phyloP scores from a whole-genome alignment of 2,888 invertebrate genomes.

The Priocnemis perturbator region DNA sequence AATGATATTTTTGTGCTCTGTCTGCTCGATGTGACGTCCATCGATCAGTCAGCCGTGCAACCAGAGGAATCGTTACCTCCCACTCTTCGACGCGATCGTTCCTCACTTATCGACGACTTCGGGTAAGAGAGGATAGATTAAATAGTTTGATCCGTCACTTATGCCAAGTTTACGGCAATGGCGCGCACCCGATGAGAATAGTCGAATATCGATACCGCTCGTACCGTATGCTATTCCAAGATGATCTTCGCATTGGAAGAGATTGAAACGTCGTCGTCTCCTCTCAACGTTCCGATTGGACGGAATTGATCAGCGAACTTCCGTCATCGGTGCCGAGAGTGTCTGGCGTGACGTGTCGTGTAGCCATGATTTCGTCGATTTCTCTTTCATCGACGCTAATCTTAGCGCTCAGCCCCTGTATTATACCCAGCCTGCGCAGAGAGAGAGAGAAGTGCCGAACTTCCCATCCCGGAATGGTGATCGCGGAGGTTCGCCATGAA shows the following conservation, averaged over 20 bases:
- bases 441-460: conserved; percentile 25
- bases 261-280: background rate
- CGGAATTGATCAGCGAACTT: conserved; percentile 24
- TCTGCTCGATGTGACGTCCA: background rate
- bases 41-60: background rate
- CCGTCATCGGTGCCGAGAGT: background rate
- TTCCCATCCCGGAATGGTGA: conserved; percentile 41
- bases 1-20: conserved; percentile 22
- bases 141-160: no score
- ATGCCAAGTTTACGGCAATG: no score
- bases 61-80: background rate
- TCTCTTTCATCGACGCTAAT: conserved; percentile 11
- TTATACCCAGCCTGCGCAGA: background rate
- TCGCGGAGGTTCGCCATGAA: conserved; percentile 47
- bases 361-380: conserved; percentile 40
- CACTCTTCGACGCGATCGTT: background rate
- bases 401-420: no score
- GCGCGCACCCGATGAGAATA: no score
- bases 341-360: background rate
- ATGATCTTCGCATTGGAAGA: no score
- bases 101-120: background rate
- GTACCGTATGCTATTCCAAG: no score
- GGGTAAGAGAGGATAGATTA: no score
- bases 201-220: no score
- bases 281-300: conserved; percentile 13